Percentiles rank a stretch among this genome's conserved stretches.
Conservation (phyloP, 2,888 invertebrate species). For the Mythimna impura region DNA sequence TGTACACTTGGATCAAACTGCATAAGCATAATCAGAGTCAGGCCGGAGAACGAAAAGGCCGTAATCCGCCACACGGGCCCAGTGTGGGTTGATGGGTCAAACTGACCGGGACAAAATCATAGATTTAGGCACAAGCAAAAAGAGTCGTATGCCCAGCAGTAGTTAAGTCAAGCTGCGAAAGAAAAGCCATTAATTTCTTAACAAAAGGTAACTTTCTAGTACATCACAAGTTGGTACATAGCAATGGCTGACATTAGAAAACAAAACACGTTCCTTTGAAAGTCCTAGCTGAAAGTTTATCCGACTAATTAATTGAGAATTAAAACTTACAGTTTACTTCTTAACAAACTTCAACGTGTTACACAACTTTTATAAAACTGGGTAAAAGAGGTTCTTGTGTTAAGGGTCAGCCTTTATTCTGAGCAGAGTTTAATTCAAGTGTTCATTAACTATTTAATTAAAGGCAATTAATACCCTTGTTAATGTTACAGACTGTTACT, state of each 20-base stretch:
- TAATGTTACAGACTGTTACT: not conserved
- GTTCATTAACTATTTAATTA: slow-evolving; percentile 17
- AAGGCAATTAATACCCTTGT: not conserved
- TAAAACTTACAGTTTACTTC: slow-evolving; percentile 30
- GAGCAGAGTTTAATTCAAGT: not conserved
- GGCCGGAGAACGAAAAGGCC: too few species aligned
- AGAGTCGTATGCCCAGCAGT: too few species aligned
- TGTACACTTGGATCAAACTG: too few species aligned
- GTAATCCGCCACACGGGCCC: too few species aligned
- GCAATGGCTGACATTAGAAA: slow-evolving; percentile 16
- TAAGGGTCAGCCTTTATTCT: slow-evolving; percentile 4
- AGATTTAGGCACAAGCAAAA: too few species aligned
- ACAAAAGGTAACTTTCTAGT: not conserved
- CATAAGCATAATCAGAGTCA: too few species aligned
- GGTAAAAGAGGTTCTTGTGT: not conserved
- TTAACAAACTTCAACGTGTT: slow-evolving; percentile 21
- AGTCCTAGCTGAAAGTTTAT: slow-evolving; percentile 45
- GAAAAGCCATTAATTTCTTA: not conserved
- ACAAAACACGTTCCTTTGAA: slow-evolving; percentile 26
- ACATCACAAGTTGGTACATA: not conserved
- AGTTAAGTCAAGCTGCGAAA: not conserved
- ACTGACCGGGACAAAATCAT: too few species aligned
- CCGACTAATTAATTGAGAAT: slow-evolving; percentile 43
- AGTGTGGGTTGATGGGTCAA: too few species aligned
- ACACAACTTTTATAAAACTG: slow-evolving; percentile 14